phyloP scores from a whole-genome alignment of 2,797 vertebrate species.

The Ctenopoma multispine region DNA sequence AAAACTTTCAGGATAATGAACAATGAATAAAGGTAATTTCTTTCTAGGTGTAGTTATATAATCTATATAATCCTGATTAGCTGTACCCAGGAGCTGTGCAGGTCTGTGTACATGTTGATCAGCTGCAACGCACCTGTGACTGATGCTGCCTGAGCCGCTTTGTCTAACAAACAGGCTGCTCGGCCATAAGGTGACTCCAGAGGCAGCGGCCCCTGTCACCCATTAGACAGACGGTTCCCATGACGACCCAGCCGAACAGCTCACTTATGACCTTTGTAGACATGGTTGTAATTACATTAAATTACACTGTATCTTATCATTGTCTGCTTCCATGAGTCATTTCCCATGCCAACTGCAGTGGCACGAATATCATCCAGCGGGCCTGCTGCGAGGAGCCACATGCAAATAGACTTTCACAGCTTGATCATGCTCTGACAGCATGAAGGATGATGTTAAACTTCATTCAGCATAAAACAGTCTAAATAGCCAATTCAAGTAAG shows the following conservation, averaged over 20 bases:
- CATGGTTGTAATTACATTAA: slow-evolving; percentile 65
- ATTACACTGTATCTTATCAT: slow-evolving; percentile 58
- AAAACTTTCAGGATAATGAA: background rate
- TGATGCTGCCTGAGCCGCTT: slow-evolving; percentile 9
- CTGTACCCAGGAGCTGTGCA: background rate
- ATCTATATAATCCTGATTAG: slow-evolving; percentile 15
- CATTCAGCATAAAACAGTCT: background rate
- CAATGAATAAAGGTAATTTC: background rate
- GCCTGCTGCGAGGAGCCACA: slow-evolving; percentile 27
- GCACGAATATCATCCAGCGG: slow-evolving; percentile 16
- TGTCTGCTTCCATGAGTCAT: slow-evolving; percentile 58
- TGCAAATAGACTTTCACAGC: slow-evolving; percentile 22
- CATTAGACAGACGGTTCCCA: slow-evolving; percentile 67
- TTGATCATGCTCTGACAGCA: slow-evolving; percentile 7
- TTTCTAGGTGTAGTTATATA: slow-evolving; percentile 16
- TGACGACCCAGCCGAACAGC: slow-evolving; percentile 64
- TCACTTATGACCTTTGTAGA: slow-evolving; percentile 73
- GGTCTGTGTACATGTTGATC: slow-evolving; percentile 17
- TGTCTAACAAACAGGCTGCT: slow-evolving; percentile 26
- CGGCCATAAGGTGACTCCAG: slow-evolving; percentile 45
- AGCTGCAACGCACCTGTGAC: slow-evolving; percentile 21
- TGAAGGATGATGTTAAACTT: slow-evolving; percentile 2
- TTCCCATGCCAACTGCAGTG: slow-evolving; percentile 30
- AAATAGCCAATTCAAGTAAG: background rate
- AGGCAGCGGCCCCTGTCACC: slow-evolving; percentile 34